Evolutionary conservation across 2,797 vertebrate genomes (phyloP), one percentile per base, ranked within the genome.

Genomic region (Uromys caudimaculatus): DNA sequence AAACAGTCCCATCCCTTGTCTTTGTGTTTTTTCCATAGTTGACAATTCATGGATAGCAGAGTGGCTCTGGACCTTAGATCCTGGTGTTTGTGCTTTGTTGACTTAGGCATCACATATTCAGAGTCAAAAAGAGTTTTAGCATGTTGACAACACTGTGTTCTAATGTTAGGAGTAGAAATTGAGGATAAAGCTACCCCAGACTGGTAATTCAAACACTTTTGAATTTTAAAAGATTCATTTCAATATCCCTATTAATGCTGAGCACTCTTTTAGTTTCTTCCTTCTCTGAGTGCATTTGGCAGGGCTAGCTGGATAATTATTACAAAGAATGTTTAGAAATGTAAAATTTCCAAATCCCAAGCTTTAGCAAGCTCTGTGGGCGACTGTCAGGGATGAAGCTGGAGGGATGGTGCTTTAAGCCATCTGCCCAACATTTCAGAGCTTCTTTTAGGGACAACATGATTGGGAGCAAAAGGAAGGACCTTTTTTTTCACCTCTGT

Each of bases 11-110:
- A 75, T 83, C 69, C n/a, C 41, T 0, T 95, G 82, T 92, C 23
- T 93, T 89, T 79, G 29, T 93, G 23, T 93, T 77, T 95, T 90
- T 86, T 93, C 67, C 29, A 69, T 60, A 71, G 7, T 90, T 69
- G 67, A 89, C 29, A 13, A 13, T 11, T 64, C 41, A 2, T 38
- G 76, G 16, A 11, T 87, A 38, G 75, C 21, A 64, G 29, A 89
- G 60, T 90, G 35, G 71, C 19, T 89, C 14, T 21, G 1, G 73
- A 38, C 8, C 71, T 94, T 88, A 94, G 73, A 87, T 93, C 38
- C 19, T 92, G 23, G 82, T 78, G 84, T 47, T 56, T 54, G 32
- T 69, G 76, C 23, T 60, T 84, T 69, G 23, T 85, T 84, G 24
- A 73, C 84, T 58, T 41, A 38, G 17, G 83, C 82, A 64, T 95